Evolutionary conservation across 2,797 vertebrate species (phyloP).

Genomic region (Triplophysa yarkandensis): DNA sequence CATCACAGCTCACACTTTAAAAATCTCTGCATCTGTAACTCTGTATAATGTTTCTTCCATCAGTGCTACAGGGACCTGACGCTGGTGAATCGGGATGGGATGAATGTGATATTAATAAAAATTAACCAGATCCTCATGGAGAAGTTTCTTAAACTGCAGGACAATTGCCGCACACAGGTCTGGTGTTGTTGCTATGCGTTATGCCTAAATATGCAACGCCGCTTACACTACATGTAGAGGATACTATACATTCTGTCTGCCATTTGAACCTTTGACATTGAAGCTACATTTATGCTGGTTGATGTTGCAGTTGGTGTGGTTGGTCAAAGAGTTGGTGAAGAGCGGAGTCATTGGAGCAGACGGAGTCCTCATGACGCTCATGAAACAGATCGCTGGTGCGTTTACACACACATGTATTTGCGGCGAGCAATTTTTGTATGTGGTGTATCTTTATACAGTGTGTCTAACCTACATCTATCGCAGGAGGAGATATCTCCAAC

Average conservation of each 20-base stretch:
- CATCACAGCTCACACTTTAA: not conserved
- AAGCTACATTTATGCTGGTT: too few relatives aligned
- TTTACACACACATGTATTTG: conserved; percentile 7
- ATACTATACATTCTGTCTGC: not conserved
- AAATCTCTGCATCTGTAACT: not conserved
- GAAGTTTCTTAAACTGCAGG: conserved; percentile 93
- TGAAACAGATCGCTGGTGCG: conserved; percentile 95
- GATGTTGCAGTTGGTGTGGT: conserved; percentile 84
- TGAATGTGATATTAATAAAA: conserved; percentile 90
- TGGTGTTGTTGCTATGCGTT: not conserved
- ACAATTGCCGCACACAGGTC: conserved; percentile 83
- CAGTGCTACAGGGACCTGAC: conserved; percentile 94
- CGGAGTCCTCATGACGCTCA: conserved; percentile 92
- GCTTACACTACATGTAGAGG: not conserved
- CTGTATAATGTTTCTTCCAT: not conserved
- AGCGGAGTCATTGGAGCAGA: conserved; percentile 89
- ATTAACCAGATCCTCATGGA: conserved; percentile 98
- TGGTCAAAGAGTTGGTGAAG: conserved; percentile 93
- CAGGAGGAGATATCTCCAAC: conserved; percentile 89
- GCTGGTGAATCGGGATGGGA: conserved; percentile 89
- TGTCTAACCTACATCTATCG: conserved; percentile 9
- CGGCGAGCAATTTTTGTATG: not conserved
- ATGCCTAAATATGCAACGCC: too few relatives aligned
- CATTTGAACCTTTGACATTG: too few relatives aligned
- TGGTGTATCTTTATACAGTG: not conserved